These are phyloP conservation scores for Salvelinus sp. DNA, from an alignment of 2,113 vertebrate genomes.

Conservation along the genomic window DNA sequence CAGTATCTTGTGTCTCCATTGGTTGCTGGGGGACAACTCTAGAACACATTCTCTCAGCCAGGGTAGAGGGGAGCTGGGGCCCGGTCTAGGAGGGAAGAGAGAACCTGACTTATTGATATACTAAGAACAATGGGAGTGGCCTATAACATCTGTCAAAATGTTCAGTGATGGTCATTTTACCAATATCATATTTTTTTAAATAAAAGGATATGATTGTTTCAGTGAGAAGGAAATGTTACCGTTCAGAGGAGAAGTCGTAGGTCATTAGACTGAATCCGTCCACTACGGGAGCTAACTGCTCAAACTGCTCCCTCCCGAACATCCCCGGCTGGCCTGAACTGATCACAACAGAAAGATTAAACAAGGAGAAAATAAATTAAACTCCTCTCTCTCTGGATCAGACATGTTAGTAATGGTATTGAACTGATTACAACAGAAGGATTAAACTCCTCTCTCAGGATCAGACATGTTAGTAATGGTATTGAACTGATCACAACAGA, in stretches of 20 bases:
- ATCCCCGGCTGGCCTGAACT: conserved; percentile 84
- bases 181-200: too few relatives aligned
- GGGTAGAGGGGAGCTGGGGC: conserved; percentile 87
- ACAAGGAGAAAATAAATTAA: neutral
- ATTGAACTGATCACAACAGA: too few relatives aligned
- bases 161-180: neutral
- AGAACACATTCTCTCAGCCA: conserved; percentile 91
- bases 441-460: too few relatives aligned
- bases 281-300: conserved; percentile 82
- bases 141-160: neutral
- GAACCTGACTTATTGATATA: neutral
- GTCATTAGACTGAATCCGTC: conserved; percentile 98
- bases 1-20: conserved; percentile 92
- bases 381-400: neutral
- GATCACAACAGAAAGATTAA: conserved; percentile 23
- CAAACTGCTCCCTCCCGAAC: conserved; percentile 89
- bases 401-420: too few relatives aligned
- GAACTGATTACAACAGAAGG: too few relatives aligned
- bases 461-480: too few relatives aligned
- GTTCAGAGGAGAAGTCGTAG: conserved; percentile 87
- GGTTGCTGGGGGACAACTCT: conserved; percentile 81
- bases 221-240: conserved; percentile 71
- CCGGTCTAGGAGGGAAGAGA: conserved; percentile 72
- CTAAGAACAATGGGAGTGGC: neutral
- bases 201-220: neutral